Evolutionary conservation across 2,113 vertebrate species (phyloP).

Genomic region (Thermophis baileyi): DNA sequence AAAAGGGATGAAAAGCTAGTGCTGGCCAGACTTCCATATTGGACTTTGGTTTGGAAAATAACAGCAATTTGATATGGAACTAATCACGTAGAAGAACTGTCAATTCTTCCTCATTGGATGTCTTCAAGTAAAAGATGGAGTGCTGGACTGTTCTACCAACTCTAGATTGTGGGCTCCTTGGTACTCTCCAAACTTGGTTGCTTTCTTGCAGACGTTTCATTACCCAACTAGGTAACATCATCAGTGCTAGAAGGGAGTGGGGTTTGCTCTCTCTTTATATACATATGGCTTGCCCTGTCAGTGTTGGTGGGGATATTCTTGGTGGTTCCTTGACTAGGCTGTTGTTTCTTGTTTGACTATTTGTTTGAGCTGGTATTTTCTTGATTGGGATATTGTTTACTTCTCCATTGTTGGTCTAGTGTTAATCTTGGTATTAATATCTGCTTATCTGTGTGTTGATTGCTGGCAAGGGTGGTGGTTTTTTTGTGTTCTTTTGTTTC

Average conservation of each 20-base stretch:
- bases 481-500: neutral
- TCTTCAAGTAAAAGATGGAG: neutral
- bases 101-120: neutral
- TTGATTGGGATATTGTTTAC: neutral
- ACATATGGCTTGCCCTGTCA: neutral
- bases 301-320: neutral
- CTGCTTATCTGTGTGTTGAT: neutral
- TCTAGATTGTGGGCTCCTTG: neutral
- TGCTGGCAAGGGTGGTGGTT: neutral
- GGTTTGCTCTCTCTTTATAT: neutral
- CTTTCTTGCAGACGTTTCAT: neutral
- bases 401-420: neutral
- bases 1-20: neutral
- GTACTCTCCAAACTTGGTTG: neutral
- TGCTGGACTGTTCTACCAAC: neutral
- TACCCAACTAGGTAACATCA: neutral
- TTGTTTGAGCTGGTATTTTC: neutral
- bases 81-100: neutral
- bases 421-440: neutral
- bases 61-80: neutral
- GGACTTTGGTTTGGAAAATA: neutral
- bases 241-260: neutral
- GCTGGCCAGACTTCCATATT: neutral
- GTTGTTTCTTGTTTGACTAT: neutral
- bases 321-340: neutral